These are phyloP conservation scores for Macaria liturata DNA, from an alignment of 2,888 invertebrate species.

Conservation along the genomic window DNA sequence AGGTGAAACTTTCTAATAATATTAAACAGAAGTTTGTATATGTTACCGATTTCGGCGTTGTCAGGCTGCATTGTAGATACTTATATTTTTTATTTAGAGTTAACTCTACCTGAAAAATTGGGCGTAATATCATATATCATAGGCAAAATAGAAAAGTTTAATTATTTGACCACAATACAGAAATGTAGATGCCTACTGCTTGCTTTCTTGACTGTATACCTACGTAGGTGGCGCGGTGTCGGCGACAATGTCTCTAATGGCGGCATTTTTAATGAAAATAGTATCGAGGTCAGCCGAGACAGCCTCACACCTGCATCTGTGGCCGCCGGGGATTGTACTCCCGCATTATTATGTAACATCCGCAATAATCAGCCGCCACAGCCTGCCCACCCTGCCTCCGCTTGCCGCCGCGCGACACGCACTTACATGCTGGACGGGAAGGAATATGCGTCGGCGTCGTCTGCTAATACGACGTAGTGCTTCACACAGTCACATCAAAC, in stretches of 20 bases:
- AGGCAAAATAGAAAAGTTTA: too few relatives aligned
- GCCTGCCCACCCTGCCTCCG: background rate
- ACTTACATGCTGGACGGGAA: conserved; percentile 14
- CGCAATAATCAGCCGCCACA: conserved; percentile 43
- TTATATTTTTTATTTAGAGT: too few relatives aligned
- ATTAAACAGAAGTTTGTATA: too few relatives aligned
- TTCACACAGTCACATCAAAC: background rate
- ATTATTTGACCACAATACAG: too few relatives aligned
- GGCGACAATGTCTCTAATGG: conserved; percentile 27
- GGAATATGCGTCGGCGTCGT: background rate
- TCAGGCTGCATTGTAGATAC: too few relatives aligned
- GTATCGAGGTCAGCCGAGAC: conserved; percentile 59
- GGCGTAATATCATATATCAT: too few relatives aligned
- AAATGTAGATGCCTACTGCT: too few relatives aligned
- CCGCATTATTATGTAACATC: conserved; percentile 69
- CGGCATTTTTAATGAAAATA: conserved; percentile 53
- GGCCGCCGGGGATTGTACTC: conserved; percentile 39
- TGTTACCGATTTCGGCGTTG: too few relatives aligned
- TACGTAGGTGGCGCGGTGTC: conserved; percentile 2
- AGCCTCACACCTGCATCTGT: conserved; percentile 34
- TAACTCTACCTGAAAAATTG: too few relatives aligned
- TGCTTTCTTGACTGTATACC: too few relatives aligned
- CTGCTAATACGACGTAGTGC: conserved; percentile 3
- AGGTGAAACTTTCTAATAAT: too few relatives aligned
- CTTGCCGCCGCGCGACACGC: conserved; percentile 20